Evolutionary conservation across 2,797 vertebrate genomes (phyloP), one percentile per base, ranked within the genome.

Genomic region (Arvicola amphibius): DNA sequence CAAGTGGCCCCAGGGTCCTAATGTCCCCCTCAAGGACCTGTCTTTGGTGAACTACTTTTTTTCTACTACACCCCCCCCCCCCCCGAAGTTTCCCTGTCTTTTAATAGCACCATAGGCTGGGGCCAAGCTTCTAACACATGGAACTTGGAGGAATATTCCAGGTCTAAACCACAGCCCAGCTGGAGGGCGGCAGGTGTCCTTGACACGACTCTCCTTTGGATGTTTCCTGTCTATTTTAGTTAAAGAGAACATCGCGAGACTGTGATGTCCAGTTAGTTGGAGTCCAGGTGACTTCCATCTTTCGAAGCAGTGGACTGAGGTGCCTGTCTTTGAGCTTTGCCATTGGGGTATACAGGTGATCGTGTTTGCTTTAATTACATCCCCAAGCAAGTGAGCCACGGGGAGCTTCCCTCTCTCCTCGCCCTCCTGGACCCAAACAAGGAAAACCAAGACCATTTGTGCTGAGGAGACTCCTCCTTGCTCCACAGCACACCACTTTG

Each of bases 311-410:
- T 1, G 17, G 53, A 46, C n/a, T 1, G 10, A 63, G 2, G 6
- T 32, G 43, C 76, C 3, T 32, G 40, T 67, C 65, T n/a, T 48
- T 37, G 34, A 48, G 13, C 40, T 91, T 87, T 27, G n/a, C 40
- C 11, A n/a, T 10, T 0, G 2, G 23, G 25, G 76, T 8, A 17
- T 2, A 0, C 3, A 4, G 23, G 48, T 14, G 91, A 37, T 32
- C 37, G 14, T 8, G 14, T 1, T 3, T 25, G 46, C 37, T 32
- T 29, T 53, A 67, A 71, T 74, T 32, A 5, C 17, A 69, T n/a
- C 8, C 11, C 77, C 0, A 2, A 61, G 2, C 53, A 65, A n/a
- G 76, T 3, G 32, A 78, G 13, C 7, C 29, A 59, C 2, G 27
- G 37, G 19, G 2, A 71, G 40, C 59, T 0, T 9, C 56, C 67